A percentile compares a stretch with the other conserved stretches of the same genome.
These are phyloP conservation scores for Vanessa tameamea DNA, from an alignment of 1,140 invertebrate genomes.

Conservation along the genomic window DNA sequence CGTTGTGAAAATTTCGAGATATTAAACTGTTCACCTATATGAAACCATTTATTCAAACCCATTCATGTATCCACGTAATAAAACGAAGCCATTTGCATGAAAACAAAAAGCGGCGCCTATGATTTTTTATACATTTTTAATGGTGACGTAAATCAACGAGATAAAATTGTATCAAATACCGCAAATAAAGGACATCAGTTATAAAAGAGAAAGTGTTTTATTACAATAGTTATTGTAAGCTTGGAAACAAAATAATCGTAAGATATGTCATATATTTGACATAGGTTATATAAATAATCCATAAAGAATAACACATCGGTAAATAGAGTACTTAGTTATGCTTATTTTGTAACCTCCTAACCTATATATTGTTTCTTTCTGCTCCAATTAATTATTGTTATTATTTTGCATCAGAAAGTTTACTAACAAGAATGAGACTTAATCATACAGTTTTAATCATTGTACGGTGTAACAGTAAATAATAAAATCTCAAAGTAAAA, in stretches of 20 bases:
- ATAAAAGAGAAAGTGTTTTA: conserved; percentile 44
- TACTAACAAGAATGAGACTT: too few relatives aligned
- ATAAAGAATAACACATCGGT: too few relatives aligned
- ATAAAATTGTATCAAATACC: conserved; percentile 56
- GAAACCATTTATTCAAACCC: conserved; percentile 45
- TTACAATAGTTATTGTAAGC: conserved; percentile 14
- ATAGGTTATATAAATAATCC: too few relatives aligned
- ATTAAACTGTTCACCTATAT: conserved; percentile 42
- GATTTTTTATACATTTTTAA: conserved; percentile 59
- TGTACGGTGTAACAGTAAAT: background rate
- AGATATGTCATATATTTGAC: too few relatives aligned
- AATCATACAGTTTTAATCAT: too few relatives aligned
- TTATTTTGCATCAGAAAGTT: too few relatives aligned
- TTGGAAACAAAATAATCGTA: too few relatives aligned
- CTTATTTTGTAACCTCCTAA: too few relatives aligned
- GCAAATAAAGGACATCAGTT: conserved; percentile 37
- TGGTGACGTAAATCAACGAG: conserved; percentile 58
- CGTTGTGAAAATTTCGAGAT: conserved; percentile 35
- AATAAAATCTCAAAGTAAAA: background rate
- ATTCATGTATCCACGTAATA: conserved; percentile 46
- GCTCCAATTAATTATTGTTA: too few relatives aligned
- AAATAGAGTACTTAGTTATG: too few relatives aligned
- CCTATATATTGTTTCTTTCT: too few relatives aligned
- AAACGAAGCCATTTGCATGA: conserved; percentile 54
- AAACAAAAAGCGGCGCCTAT: conserved; percentile 54